Base-by-base conservation (phyloP, 2,888 invertebrate genomes). In the Lycia hirtaria region DNA sequence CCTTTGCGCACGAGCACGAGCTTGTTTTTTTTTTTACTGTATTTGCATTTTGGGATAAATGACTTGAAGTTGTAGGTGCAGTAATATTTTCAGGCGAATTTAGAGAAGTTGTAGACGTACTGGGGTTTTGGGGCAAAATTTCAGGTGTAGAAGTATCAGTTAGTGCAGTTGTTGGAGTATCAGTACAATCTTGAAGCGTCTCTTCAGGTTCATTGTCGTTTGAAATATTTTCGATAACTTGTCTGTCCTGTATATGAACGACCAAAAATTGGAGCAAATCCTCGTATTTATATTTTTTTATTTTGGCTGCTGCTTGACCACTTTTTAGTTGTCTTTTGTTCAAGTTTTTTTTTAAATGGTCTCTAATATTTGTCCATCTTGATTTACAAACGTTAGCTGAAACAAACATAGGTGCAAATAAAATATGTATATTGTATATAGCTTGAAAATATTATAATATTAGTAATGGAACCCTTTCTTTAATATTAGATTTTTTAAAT, bases 311-410 rank as follows among this genome's bases (percentile, higher is more conserved):
- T 4, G 4, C 5, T 32, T 32, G 32, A 3, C 32, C 32, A 32
- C 32, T 32, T 32, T 32, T 32, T 32, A 5, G 2, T 32, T 32
- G 2, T 32, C 32, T 32, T 4, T 32, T 32, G 32, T 32, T 32
- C 5, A 32, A 5, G 2, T 12, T 4, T 5, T 5, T 32, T 32
- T 32, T 32, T 3, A 32, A 32, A 14, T 32, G 32, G 5, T 32
- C 32, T 32, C 32, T 32, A 32, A 32, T 32, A 32, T 32, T 32
- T 32, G 32, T 4, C 32, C 32, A 32, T 32, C 32, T 32, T 32
- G 2, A 4, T 32, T 32, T 32, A 5, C 32, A 14, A 32, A 3
- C 5, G 4, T 1, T 5, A 32, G 2, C 32, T 32, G 32, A 4
- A 32, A 32, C 32, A 32, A 32, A 32, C 5, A 28, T 32, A n/a